These are phyloP conservation scores for Drosophila robusta DNA, from an alignment of 2,888 invertebrate genomes.

Conservation along the genomic window DNA sequence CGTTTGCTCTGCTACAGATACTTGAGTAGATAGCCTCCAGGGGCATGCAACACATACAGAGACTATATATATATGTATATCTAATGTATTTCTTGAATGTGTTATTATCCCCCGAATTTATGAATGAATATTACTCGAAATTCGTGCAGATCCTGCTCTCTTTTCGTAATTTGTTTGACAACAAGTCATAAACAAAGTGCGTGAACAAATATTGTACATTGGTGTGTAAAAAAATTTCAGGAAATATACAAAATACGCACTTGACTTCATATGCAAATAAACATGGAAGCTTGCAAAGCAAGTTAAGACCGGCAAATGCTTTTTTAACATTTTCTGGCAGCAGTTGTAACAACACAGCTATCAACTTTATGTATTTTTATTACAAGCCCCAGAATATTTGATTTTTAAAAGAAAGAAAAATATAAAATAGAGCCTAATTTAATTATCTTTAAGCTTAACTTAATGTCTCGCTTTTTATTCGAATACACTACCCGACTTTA, in stretches of 20 bases:
- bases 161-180: slow-evolving; percentile 48
- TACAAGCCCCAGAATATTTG: too few species aligned
- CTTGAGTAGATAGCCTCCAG: slow-evolving; percentile 13
- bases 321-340: neutral
- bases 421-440: too few species aligned
- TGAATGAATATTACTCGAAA: slow-evolving; percentile 44
- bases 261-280: slow-evolving; percentile 37
- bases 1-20: slow-evolving; percentile 8
- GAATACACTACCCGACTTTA: too few species aligned
- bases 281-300: slow-evolving; percentile 1
- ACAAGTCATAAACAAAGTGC: slow-evolving; percentile 27
- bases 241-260: neutral
- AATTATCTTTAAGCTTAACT: too few species aligned
- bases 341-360: neutral
- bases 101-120: slow-evolving; percentile 24
- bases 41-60: neutral
- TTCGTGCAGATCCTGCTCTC: slow-evolving; percentile 5
- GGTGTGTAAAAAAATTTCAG: neutral
- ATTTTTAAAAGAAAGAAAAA: too few species aligned
- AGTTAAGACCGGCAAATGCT: neutral
- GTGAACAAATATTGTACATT: slow-evolving; percentile 32
- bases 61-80: neutral
- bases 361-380: neutral
- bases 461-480: too few species aligned
- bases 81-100: neutral